Conservation (phyloP, 2,113 vertebrate genomes). For the Tangachromis dhanisi region DNA sequence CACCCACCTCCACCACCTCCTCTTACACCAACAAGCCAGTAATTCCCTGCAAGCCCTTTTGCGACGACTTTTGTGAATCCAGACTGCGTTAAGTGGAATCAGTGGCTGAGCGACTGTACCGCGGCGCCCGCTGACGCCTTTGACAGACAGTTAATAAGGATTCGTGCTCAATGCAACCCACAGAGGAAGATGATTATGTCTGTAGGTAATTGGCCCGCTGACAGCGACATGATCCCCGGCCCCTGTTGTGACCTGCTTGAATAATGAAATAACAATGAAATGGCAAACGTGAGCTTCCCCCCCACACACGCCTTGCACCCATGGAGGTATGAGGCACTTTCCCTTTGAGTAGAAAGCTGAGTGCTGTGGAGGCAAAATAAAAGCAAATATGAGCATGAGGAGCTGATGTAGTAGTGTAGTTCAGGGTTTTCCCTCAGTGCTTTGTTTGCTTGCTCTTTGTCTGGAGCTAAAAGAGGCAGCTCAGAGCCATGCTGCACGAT, state of each 20-base stretch:
- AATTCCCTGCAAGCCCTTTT: not conserved
- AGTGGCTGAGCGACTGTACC: not conserved
- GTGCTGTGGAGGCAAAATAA: not conserved
- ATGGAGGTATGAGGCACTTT: not conserved
- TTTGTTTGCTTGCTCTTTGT: slow-evolving; percentile 57
- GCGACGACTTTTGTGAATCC: not conserved
- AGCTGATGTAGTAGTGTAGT: not conserved
- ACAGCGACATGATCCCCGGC: slow-evolving; percentile 28
- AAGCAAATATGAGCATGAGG: not conserved
- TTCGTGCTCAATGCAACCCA: slow-evolving; percentile 29
- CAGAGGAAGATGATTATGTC: slow-evolving; percentile 48
- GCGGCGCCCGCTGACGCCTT: slow-evolving; percentile 15
- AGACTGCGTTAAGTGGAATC: not conserved
- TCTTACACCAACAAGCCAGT: not conserved
- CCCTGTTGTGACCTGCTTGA: slow-evolving; percentile 49
- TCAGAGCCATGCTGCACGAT: slow-evolving; percentile 35
- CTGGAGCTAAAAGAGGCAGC: slow-evolving; percentile 30
- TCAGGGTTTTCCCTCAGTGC: slow-evolving; percentile 23
- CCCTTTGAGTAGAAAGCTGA: not conserved
- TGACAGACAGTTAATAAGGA: slow-evolving; percentile 65
- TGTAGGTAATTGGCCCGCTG: slow-evolving; percentile 46
- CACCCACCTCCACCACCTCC: not conserved
- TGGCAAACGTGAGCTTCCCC: slow-evolving; percentile 17
- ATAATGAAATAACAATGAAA: slow-evolving; percentile 56
- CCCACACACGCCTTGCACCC: not conserved